Evolutionary conservation across 2,888 invertebrate genomes (phyloP).

Genomic region (Lobophora halterata): DNA sequence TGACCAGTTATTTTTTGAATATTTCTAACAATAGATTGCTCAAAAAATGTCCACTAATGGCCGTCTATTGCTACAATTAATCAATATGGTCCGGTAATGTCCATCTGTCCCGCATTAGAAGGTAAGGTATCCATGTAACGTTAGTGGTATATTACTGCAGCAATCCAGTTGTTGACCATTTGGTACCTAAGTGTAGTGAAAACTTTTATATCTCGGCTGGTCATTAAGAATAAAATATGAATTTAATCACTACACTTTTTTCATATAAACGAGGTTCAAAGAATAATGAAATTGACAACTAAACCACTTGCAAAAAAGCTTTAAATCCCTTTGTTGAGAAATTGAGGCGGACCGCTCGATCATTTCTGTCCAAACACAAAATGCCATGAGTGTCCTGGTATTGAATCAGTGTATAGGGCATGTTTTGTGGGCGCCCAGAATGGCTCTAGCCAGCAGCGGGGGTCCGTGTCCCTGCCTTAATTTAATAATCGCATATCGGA

Average conservation of each 20-base stretch:
- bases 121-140: too few relatives aligned
- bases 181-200: too few relatives aligned
- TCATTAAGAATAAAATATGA: too few relatives aligned
- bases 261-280: too few relatives aligned
- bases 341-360: slow-evolving; percentile 39
- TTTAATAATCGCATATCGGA: slow-evolving; percentile 64
- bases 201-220: too few relatives aligned
- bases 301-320: slow-evolving; percentile 6
- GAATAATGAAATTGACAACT: neutral
- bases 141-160: too few relatives aligned
- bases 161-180: too few relatives aligned
- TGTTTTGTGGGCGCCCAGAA: slow-evolving; percentile 53
- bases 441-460: slow-evolving; percentile 51
- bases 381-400: slow-evolving; percentile 45
- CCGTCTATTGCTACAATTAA: slow-evolving; percentile 12
- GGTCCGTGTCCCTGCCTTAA: slow-evolving; percentile 55
- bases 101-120: slow-evolving; percentile 11
- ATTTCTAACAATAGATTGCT: slow-evolving; percentile 9
- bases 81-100: slow-evolving; percentile 10
- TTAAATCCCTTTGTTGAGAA: slow-evolving; percentile 17
- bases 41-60: slow-evolving; percentile 14
- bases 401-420: slow-evolving; percentile 42
- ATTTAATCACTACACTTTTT: too few relatives aligned
- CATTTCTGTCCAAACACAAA: slow-evolving; percentile 51
- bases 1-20: slow-evolving; percentile 17